Evolutionary conservation across 2,797 vertebrate species (phyloP), one percentile per base, ranked within the genome.

Genomic region (Xenops minutus): DNA sequence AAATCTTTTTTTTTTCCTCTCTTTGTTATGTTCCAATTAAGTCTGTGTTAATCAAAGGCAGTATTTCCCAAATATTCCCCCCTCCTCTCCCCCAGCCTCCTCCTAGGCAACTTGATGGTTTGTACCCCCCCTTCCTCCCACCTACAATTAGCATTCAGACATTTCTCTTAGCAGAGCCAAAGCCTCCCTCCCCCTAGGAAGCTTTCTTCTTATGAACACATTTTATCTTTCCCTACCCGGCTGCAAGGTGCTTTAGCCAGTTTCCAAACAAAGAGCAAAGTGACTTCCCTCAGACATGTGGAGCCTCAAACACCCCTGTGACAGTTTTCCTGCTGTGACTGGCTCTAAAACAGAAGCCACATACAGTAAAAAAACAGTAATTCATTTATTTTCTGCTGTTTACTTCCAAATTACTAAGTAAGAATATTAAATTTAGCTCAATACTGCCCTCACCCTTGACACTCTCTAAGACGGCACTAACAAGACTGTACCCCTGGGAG

Each of bases 81-180:
- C 74, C 56, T 49, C 41, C 41, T 68, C 81, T 69, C 75, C 71
- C 61, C 55, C 89, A 55, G 67, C 55, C 49, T 92, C 84, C 56
- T 89, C 74, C 93, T 85, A 83, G 91, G 80, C 90, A 94, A 91
- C 91, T 87, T 66, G 46, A 78, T 8, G 21, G 80, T 73, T 91
- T 71, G 18, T 66, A 23, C 19, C 74, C 88, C 88, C 91, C 63
- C 77, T 93, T 76, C 44, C 59, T 96, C 66, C 88, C 58, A 94
- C 73, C 95, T 95, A 95, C 88, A 93, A 95, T 97, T 95, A 97
- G 87, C 95, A 96, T 96, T 89, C 95, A 96, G 88, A 81, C 18
- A 0, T 81, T 91, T 66, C 69, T 86, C 79, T 90, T 26, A 39
- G 94, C 89, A 94, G 39, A 95, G 52, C 37, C 67, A 82, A 96